Evolutionary conservation across 2,888 invertebrate species (phyloP), one percentile per base, ranked within the genome.

Genomic region (Lutraria lutraria): DNA sequence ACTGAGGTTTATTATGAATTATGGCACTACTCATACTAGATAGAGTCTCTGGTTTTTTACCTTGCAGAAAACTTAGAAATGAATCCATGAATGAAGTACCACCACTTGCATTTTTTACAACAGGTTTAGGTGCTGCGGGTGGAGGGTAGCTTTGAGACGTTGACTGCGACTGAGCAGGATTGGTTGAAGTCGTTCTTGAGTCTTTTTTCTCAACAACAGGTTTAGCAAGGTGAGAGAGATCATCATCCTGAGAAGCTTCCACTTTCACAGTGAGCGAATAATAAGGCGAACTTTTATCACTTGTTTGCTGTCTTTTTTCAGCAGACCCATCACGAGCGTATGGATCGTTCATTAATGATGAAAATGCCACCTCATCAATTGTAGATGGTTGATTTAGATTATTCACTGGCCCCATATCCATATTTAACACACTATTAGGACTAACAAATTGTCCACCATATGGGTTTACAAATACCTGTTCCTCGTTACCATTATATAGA

Each of bases 21-120:
- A 94, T 93, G 89, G 95, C 93, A 89, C 94, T 95, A 88, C 95
- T 95, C 68, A 96, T 95, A 89, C 95, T 95, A 10, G 96, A 95
- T 81, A 96, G 90, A 12, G 96, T 96, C 90, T 96, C 96, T 63
- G 94, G 95, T 85, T 96, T 96, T 85, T 96, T 95, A 21, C 96
- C 96, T 92, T 95, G 95, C 52, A 96, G 88, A 90, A 96, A 96
- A 90, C 94, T 95, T 43, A 96, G 90, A 87, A 95, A 96, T 16
- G 95, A 95, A 83, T 94, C 94, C 91, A 96, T 95, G 88, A 96
- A 96, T 13, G 92, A 92, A 19, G 89, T 86, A 13, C 92, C 92
- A 12, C 91, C 91, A 79, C 89, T 90, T 53, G 93, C 90, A 80
- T 93, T 92, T 85, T 90, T 92, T 25, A 91, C 88, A 34, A 85